These are phyloP conservation scores for Trematocara macrostoma DNA, from an alignment of 2,113 vertebrate genomes.

Conservation along the genomic window DNA sequence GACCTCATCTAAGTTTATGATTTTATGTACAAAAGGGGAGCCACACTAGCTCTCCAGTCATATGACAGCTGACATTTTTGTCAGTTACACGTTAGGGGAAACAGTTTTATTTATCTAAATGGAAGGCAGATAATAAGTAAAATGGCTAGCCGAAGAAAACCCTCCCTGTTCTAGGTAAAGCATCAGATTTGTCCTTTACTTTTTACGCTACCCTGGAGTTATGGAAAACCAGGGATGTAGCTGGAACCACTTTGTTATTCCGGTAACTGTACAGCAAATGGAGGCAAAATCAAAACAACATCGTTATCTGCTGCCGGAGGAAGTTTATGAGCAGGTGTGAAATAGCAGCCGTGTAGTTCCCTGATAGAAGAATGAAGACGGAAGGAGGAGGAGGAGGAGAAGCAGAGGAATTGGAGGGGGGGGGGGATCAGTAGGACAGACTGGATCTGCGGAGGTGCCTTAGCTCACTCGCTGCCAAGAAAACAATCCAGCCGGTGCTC, in stretches of 20 bases:
- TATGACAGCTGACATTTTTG: neutral
- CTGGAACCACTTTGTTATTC: constrained; percentile 49
- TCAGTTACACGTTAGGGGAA: neutral
- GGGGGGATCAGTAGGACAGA: neutral
- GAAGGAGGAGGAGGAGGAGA: neutral
- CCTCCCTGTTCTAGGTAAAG: neutral
- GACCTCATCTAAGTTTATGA: neutral
- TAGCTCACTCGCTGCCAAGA: constrained; percentile 41
- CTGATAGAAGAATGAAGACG: constrained; percentile 31
- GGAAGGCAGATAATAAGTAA: neutral
- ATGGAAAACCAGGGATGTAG: neutral
- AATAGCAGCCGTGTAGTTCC: constrained; percentile 24
- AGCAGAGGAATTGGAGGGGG: neutral
- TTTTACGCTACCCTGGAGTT: neutral
- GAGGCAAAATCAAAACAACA: constrained; percentile 54
- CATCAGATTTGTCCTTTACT: neutral
- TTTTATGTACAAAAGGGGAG: neutral
- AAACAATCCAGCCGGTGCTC: constrained; percentile 64
- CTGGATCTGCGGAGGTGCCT: constrained; percentile 29
- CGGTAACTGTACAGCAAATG: constrained; percentile 31
- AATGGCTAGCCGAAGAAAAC: neutral
- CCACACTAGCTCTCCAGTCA: neutral
- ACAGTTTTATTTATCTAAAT: neutral
- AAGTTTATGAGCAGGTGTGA: constrained; percentile 62
- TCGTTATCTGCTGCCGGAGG: constrained; percentile 53